Conservation (phyloP, 2,113 vertebrate genomes). For the Ophthalmolycus amberensis region DNA sequence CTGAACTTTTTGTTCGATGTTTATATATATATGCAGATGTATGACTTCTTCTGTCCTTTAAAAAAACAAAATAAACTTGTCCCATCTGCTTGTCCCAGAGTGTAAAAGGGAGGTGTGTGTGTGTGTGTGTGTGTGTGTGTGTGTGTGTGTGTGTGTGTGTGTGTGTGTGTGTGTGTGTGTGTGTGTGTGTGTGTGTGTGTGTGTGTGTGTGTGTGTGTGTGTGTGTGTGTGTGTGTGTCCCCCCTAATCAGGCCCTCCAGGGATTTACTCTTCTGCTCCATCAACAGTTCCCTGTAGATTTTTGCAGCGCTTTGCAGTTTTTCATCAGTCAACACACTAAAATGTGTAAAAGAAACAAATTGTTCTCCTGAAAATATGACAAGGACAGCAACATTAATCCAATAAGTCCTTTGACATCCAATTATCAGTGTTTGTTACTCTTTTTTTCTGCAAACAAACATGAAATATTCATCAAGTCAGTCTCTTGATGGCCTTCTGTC, state of each 20-base stretch:
- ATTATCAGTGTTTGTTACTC: slow-evolving; percentile 54
- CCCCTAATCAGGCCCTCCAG: slow-evolving; percentile 41
- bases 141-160: not conserved
- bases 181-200: no score
- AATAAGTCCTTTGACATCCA: slow-evolving; percentile 61
- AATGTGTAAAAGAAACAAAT: slow-evolving; percentile 21
- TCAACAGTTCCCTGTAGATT: slow-evolving; percentile 38
- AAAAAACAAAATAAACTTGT: slow-evolving; percentile 88
- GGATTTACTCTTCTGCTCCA: slow-evolving; percentile 52
- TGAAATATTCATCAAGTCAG: slow-evolving; percentile 41
- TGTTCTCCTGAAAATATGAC: slow-evolving; percentile 48
- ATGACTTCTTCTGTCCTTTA: slow-evolving; percentile 34
- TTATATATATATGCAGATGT: not conserved
- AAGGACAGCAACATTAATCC: slow-evolving; percentile 55
- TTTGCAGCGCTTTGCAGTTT: slow-evolving; percentile 50
- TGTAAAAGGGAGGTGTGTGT: slow-evolving; percentile 64
- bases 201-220: no score
- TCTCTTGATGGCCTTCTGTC: slow-evolving; percentile 12
- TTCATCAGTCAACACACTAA: slow-evolving; percentile 20
- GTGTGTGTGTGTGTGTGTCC: no score
- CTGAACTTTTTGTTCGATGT: no score
- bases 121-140: no score
- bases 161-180: no score
- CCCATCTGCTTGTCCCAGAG: slow-evolving; percentile 93
- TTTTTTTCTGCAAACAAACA: slow-evolving; percentile 34